A percentile compares a stretch with the other conserved stretches of the same genome.
phyloP scores from a whole-genome alignment of 2,113 vertebrate species.

The Onychostruthus taczanowskii region DNA sequence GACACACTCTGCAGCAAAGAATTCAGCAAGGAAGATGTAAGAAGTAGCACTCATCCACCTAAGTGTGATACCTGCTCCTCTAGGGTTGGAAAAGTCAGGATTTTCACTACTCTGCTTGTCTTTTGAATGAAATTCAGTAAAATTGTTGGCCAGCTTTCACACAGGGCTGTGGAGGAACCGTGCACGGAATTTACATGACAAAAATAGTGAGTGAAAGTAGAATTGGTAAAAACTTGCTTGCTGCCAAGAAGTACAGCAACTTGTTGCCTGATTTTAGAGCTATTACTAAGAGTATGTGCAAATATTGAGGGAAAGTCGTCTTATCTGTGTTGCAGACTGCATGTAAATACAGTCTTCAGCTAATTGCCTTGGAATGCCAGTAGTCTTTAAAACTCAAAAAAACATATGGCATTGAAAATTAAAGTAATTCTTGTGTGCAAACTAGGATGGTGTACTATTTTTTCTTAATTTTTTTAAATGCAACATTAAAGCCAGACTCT shows the following conservation, averaged over 20 bases:
- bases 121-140: not conserved
- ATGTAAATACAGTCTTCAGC: constrained; percentile 2
- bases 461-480: not conserved
- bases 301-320: constrained; percentile 30
- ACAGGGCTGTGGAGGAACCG: not conserved
- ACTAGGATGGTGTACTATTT: not conserved
- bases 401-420: constrained; percentile 42
- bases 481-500: not conserved
- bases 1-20: not conserved
- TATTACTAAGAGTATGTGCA: constrained; percentile 27
- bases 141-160: not conserved
- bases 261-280: constrained; percentile 13
- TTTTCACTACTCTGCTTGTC: not conserved
- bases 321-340: constrained; percentile 1
- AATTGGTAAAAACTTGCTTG: not conserved
- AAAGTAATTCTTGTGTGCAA: constrained; percentile 31
- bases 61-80: not conserved
- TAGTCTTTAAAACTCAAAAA: constrained; percentile 36
- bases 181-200: constrained; percentile 3
- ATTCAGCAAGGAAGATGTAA: not conserved
- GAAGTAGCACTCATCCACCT: not conserved
- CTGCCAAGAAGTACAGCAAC: constrained; percentile 13
- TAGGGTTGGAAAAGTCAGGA: not conserved
- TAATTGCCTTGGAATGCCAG: constrained; percentile 37
- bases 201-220: not conserved